Percentiles rank a stretch among this genome's conserved stretches.
phyloP scores from a whole-genome alignment of 2,113 vertebrate species.

The Galbula dea region DNA sequence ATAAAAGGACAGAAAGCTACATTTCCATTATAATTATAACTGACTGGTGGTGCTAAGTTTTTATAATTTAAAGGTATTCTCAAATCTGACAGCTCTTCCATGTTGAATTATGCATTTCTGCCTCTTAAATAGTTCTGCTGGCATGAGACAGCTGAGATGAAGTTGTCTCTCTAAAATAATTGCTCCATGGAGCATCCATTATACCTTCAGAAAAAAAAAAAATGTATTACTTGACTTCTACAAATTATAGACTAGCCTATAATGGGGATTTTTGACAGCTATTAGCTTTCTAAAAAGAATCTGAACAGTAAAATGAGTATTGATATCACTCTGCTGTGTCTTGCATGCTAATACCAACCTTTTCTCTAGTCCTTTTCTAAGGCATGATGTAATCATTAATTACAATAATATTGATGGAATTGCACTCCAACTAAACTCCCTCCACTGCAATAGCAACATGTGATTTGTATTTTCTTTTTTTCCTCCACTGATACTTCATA shows the following conservation, averaged over 20 bases:
- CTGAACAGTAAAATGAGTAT: constrained; percentile 80
- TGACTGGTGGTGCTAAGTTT: constrained; percentile 80
- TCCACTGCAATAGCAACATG: not conserved
- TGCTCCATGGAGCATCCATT: constrained; percentile 84
- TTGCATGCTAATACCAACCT: constrained; percentile 78
- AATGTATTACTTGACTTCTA: constrained; percentile 86
- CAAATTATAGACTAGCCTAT: constrained; percentile 86
- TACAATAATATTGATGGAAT: constrained; percentile 73
- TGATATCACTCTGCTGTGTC: constrained; percentile 77
- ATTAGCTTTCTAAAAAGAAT: constrained; percentile 71
- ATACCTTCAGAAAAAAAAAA: constrained; percentile 79
- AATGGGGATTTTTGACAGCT: constrained; percentile 86
- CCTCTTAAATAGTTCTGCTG: constrained; percentile 85
- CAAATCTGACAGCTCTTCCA: constrained; percentile 81
- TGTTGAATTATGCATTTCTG: constrained; percentile 83
- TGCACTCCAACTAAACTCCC: constrained; percentile 50
- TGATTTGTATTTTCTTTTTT: constrained; percentile 17
- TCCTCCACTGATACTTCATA: not conserved
- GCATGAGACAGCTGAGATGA: constrained; percentile 83
- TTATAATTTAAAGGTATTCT: constrained; percentile 87
- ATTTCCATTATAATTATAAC: constrained; percentile 84
- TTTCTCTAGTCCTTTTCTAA: constrained; percentile 62
- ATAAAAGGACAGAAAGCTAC: constrained; percentile 82
- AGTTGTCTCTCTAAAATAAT: constrained; percentile 89
- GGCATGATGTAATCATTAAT: constrained; percentile 77